Conservation (phyloP, 64 coral and sea anemone genomes). For the Trachythela sp. region DNA sequence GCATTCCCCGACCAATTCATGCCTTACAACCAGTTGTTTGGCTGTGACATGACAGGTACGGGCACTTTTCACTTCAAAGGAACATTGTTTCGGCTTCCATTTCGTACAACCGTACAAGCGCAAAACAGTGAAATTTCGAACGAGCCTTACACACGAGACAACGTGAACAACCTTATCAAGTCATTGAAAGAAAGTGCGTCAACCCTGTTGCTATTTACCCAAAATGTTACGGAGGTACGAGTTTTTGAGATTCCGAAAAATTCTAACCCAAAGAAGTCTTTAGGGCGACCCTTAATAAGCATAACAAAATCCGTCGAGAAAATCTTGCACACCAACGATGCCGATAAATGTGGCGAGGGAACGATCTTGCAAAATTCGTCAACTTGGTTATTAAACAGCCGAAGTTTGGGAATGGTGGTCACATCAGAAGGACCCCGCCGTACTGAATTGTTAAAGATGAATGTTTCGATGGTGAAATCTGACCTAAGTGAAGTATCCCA, state of each 20-base stretch:
- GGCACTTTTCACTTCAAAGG: neutral
- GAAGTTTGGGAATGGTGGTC: neutral
- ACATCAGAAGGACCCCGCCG: neutral
- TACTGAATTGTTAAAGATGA: neutral
- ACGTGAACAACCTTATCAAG: neutral
- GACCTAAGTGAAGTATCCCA: neutral
- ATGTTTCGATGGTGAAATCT: neutral
- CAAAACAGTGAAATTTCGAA: neutral
- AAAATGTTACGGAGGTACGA: neutral
- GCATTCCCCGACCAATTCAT: neutral
- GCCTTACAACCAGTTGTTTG: neutral
- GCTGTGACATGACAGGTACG: neutral
- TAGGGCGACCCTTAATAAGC: neutral
- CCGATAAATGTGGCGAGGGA: neutral
- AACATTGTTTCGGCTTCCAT: neutral
- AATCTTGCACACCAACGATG: neutral
- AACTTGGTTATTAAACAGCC: neutral
- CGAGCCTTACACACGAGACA: neutral
- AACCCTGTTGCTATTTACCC: neutral
- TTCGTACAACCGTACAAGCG: neutral
- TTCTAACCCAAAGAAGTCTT: neutral
- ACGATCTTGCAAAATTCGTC: neutral
- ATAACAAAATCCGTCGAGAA: neutral
- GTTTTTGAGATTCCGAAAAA: neutral
- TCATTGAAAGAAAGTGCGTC: neutral